These are phyloP conservation scores for Sturnira hondurensis DNA, from an alignment of 2,113 vertebrate species.

Conservation along the genomic window DNA sequence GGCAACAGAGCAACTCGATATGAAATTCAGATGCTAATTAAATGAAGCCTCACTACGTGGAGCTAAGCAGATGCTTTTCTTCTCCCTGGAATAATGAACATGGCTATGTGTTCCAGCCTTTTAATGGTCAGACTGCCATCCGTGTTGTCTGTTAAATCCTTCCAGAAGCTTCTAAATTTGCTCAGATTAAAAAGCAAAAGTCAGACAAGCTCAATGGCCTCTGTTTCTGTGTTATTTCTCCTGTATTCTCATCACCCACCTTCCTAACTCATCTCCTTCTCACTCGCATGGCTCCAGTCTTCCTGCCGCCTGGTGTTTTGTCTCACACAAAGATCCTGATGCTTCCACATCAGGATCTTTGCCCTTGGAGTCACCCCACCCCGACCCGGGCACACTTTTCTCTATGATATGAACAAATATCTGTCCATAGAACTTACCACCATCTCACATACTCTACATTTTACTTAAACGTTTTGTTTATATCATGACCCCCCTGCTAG, in stretches of 20 bases:
- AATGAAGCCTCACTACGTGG: not conserved
- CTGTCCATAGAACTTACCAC: not conserved
- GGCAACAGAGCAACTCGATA: slow-evolving; percentile 14
- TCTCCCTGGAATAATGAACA: not conserved
- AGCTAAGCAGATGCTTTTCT: not conserved
- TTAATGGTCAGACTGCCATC: not conserved
- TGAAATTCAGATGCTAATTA: slow-evolving; percentile 35
- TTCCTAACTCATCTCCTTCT: not conserved
- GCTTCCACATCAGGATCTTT: not conserved
- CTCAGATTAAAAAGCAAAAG: not conserved
- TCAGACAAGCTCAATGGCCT: not conserved
- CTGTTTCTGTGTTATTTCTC: not conserved
- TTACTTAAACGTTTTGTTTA: not conserved
- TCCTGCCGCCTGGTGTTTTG: not conserved
- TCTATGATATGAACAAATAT: not conserved
- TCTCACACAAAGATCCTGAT: not conserved
- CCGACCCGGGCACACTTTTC: not conserved
- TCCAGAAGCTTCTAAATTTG: not conserved
- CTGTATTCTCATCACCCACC: not conserved
- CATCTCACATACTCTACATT: not conserved
- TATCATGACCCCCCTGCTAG: not conserved
- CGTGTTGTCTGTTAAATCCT: not conserved
- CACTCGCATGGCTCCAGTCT: not conserved
- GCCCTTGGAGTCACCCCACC: accelerated
- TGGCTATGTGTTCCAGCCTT: not conserved